Evolutionary conservation across 2,797 vertebrate genomes (phyloP), one percentile per base, ranked within the genome.

Genomic region (Chelmon rostratus): DNA sequence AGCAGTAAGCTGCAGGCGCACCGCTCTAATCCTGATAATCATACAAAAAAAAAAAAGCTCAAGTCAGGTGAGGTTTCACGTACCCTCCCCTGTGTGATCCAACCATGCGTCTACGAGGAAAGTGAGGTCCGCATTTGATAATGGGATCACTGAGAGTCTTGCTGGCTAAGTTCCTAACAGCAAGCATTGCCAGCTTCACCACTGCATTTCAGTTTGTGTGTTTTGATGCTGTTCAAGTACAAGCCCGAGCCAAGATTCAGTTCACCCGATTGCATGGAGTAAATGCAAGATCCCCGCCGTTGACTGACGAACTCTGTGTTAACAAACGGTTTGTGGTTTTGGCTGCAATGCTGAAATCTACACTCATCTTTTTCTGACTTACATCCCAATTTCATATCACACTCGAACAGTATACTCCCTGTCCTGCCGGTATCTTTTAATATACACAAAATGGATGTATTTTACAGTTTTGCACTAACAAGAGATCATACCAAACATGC

Each of bases 91-190:
- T 31, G 42, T 68, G 57, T 74, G 69, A 68, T 76, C 37, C 68
- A 46, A 59, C 68, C 56, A 18, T 33, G 63, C 35, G 42, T 62
- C 53, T 44, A 56, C 19, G 2, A 79, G 62, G 68, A 74, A 73
- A 70, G 64, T 47, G 9, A 77, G 53, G 57, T 61, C 18, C 25
- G 31, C 50, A 40, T 42, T 81, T 63, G 59, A 76, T 75, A 46
- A 75, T 67, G 50, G 38, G 52, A 64, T 69, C 38, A 52, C 9
- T 52, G n/a, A 62, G 25, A 52, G 42, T 12, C 15, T 76, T 31
- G 0, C 68, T 74, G 46, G 58, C 57, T 49, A 19, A 58, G 62
- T 31, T 57, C 70, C 42, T 44, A n/a, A 75, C 62, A 75, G 71
- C 57, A 65, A 68, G 50, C 62, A 28, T 23, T 59, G 57, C n/a